phyloP scores from a whole-genome alignment of 2,888 invertebrate genomes.

The Esperia sulphurella region DNA sequence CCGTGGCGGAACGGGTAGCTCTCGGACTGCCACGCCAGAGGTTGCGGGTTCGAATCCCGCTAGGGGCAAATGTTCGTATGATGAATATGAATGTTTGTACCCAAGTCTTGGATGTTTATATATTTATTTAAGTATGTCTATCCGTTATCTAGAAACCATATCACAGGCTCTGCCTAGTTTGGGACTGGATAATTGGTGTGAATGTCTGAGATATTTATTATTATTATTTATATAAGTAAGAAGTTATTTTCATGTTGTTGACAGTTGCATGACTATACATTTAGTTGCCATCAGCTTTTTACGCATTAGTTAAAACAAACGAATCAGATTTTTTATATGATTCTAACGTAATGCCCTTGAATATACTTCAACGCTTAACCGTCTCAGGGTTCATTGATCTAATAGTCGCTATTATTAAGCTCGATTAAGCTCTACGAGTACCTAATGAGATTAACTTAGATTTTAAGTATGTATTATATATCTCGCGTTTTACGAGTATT shows the following conservation, averaged over 20 bases:
- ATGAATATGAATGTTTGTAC: too few relatives aligned
- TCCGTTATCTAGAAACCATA: too few relatives aligned
- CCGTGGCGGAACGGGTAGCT: too few relatives aligned
- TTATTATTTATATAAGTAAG: not conserved
- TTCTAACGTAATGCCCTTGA: slow-evolving; percentile 65
- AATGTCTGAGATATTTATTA: too few relatives aligned
- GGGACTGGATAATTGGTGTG: too few relatives aligned
- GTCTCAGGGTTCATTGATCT: slow-evolving; percentile 64
- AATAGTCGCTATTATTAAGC: slow-evolving; percentile 32
- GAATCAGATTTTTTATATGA: slow-evolving; percentile 33
- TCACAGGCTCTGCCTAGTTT: too few relatives aligned
- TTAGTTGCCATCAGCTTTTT: not conserved
- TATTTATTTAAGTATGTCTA: too few relatives aligned
- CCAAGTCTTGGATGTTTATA: too few relatives aligned
- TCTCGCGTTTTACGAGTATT: too few relatives aligned
- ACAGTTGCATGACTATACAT: not conserved
- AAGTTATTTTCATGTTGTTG: not conserved
- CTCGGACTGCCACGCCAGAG: too few relatives aligned
- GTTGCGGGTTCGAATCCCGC: too few relatives aligned
- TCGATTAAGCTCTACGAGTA: slow-evolving; percentile 18
- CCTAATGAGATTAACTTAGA: slow-evolving; percentile 35
- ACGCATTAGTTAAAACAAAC: not conserved
- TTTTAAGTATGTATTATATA: slow-evolving; percentile 1
- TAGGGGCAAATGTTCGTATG: too few relatives aligned
- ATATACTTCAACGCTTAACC: slow-evolving; percentile 75